phyloP scores from a whole-genome alignment of 1,140 invertebrate genomes.

The Drosophila sturtevanti region DNA sequence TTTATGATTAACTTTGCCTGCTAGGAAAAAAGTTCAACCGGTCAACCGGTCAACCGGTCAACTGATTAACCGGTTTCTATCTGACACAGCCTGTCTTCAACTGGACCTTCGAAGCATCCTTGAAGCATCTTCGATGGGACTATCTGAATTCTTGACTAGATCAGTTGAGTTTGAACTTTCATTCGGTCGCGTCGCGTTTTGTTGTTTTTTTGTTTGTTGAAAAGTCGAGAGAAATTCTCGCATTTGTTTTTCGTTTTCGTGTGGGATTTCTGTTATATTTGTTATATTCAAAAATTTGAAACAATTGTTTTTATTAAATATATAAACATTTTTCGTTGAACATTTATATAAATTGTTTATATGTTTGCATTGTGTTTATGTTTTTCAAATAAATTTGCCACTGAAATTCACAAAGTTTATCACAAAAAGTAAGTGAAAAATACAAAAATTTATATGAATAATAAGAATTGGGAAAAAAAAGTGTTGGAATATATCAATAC shows the following conservation, averaged over 20 bases:
- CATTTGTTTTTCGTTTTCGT: conserved; percentile 63
- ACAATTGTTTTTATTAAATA: conserved; percentile 6
- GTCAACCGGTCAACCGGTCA: conserved; percentile 65
- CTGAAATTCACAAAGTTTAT: background rate
- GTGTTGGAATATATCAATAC: too few relatives aligned
- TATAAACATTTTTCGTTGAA: background rate
- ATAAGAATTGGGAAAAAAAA: background rate
- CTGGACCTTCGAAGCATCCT: conserved; percentile 64
- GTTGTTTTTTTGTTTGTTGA: conserved; percentile 57
- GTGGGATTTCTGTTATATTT: conserved; percentile 67
- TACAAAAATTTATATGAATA: background rate
- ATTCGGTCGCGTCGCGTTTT: conserved; percentile 76
- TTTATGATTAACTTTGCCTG: conserved; percentile 45
- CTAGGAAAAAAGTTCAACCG: conserved; percentile 64
- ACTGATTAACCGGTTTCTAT: conserved; percentile 64
- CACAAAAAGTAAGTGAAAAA: conserved; percentile 12
- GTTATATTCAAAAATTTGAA: conserved; percentile 15
- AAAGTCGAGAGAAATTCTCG: conserved; percentile 44
- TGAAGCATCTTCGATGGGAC: conserved; percentile 38
- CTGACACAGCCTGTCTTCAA: conserved; percentile 73
- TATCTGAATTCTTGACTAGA: conserved; percentile 27
- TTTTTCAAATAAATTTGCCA: background rate
- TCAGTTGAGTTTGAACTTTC: conserved; percentile 80
- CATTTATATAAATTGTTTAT: background rate
- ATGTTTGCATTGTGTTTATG: background rate